Base-by-base conservation (phyloP, 2,888 invertebrate species). In the Drosophila falleni region DNA sequence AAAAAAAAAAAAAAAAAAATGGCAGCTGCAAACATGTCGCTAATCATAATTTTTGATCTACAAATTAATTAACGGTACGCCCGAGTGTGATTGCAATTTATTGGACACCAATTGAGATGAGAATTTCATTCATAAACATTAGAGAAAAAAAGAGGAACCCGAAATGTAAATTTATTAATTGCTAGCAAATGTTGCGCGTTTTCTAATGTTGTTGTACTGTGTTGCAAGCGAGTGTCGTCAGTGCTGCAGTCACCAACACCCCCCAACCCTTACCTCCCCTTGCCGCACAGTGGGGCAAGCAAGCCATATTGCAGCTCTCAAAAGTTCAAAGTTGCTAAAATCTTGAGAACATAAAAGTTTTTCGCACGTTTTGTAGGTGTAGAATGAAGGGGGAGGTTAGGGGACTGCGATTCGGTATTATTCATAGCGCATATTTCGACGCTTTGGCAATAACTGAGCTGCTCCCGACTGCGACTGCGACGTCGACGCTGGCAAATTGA, bases 281-380 rank as follows among this genome's bases (percentile, higher is more conserved):
- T 29, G 9, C 58, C 42, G n/a, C 35, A 39, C 3, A 50, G 31
- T 53, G 33, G n/a, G 13, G 16, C 26, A 29, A 5, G 26, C 47
- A 59, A 54, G 46, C 44, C 62, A 53, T 56, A 64, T 51, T 65
- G 63, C 75, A 63, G 49, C 60, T 39, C 62, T 58, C 46, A 61
- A 86, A 88, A 86, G 86, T 86, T 86, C 86, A 86, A 86, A 86
- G 88, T 88, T 88, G 68, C 84, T 69, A 74, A 85, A 82, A 79
- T 77, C 64, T 81, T 79, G 70, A 63, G 69, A 73, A 85, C 74
- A 81, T 85, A 80, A 78, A 84, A 85, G 86, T 87, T 85, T 85
- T 75, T 85, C 85, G 85, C 85, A 85, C 85, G 85, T 85, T 87
- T 81, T 69, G 51, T 46, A 13, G 10, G 33, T 31, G 41, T 19